Evolutionary conservation across 2,888 invertebrate species (phyloP), one percentile per base, ranked within the genome.

Genomic region (Pantelozetes paolii): DNA sequence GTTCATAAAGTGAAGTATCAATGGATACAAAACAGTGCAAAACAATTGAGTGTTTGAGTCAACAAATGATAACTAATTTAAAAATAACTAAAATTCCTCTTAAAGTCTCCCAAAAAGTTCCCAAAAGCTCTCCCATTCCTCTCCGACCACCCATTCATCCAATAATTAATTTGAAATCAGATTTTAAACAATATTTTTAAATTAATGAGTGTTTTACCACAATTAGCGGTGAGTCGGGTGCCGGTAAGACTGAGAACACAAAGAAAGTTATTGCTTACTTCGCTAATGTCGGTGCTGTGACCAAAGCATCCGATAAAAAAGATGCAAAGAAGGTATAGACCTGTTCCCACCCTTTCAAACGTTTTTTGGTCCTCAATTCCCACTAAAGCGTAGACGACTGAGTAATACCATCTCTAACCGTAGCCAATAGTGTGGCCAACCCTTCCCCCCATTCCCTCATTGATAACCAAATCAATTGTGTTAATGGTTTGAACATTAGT

Each of bases 201-300:
- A 36, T 36, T 36, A 36, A 36, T 36, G 5, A 36, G 36, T 36
- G 36, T 36, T 36, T 36, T 36, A 9, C 5, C 9, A 36, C 20
- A 9, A 32, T 73, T 78, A 86, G 86, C 75, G 86, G 86, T 67
- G 86, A 86, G 80, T 85, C 85, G 77, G 86, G 86, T 76, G 86
- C 86, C 77, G 86, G 86, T 78, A 86, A 86, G 81, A 86, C 86
- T 76, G 86, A 87, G 77, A 84, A 84, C 80, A 84, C 84, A 74
- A 85, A 83, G 80, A 83, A 83, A 79, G 84, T 83, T 74, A 83
- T 84, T 79, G 82, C 83, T 77, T 84, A 83, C 78, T 82, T 83
- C 79, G 97, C 96, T 85, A 95, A 93, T 83, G 94, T 94, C 81
- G 94, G 94, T 86, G 92, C 94, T 77, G 90, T 91, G 79, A 85